Percentiles rank a stretch among this genome's conserved stretches.
phyloP scores from a whole-genome alignment of 2,113 vertebrate genomes.

The Probosciger aterrimus region DNA sequence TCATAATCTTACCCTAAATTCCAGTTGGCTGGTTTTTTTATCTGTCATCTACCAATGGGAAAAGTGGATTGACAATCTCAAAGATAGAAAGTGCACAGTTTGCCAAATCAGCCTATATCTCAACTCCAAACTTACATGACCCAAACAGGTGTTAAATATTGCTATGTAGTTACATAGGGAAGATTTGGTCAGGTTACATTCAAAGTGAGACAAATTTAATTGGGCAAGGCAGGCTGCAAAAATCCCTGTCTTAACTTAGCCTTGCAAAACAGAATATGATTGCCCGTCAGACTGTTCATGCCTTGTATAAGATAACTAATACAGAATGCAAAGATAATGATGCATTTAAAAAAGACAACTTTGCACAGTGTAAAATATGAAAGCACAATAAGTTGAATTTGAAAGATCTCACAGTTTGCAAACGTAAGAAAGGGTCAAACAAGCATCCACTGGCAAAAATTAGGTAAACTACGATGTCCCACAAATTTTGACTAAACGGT shows the following conservation, averaged over 20 bases:
- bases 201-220: slow-evolving; percentile 35
- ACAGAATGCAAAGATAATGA: neutral
- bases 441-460: neutral
- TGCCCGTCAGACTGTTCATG: neutral
- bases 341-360: neutral
- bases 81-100: neutral
- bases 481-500: slow-evolving; percentile 7
- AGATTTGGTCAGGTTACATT: neutral
- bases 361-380: slow-evolving; percentile 13
- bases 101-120: neutral
- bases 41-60: neutral
- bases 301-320: neutral
- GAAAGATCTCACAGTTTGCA: neutral
- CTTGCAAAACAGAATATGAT: slow-evolving; percentile 10
- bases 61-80: neutral
- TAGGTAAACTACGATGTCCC: neutral
- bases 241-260: neutral
- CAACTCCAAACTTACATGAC: slow-evolving; percentile 2
- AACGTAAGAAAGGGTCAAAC: neutral
- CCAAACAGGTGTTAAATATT: neutral
- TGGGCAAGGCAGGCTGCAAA: slow-evolving; percentile 32
- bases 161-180: neutral
- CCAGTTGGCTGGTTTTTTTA: neutral
- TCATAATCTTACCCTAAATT: neutral
- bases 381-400: neutral